Percentiles rank a stretch among this genome's conserved stretches.
Conservation (phyloP, 2,888 invertebrate species). For the Lacanobia wlatinum region DNA sequence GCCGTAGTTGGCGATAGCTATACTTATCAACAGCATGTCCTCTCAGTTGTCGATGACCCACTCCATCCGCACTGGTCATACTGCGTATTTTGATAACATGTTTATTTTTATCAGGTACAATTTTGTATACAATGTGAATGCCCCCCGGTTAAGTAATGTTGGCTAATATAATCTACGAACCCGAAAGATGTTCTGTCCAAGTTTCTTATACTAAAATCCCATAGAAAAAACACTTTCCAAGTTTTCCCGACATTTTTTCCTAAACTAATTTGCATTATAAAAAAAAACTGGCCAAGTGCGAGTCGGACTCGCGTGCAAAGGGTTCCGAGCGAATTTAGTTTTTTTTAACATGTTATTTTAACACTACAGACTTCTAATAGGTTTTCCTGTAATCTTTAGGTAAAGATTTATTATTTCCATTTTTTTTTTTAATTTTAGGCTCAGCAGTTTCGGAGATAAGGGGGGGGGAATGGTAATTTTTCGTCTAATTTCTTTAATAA, state of each 20-base stretch:
- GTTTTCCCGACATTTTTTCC: not conserved
- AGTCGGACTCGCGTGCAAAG: too few relatives aligned
- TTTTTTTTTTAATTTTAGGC: too few relatives aligned
- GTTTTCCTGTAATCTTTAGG: too few relatives aligned
- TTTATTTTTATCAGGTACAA: not conserved
- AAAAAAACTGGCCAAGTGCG: too few relatives aligned
- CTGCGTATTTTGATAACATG: conserved; percentile 27
- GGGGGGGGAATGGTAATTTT: too few relatives aligned
- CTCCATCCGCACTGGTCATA: conserved; percentile 1
- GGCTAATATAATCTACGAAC: not conserved
- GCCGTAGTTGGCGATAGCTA: conserved; percentile 1
- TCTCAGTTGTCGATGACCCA: conserved; percentile 27
- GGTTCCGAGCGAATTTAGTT: too few relatives aligned
- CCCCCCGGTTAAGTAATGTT: not conserved
- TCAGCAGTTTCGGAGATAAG: too few relatives aligned
- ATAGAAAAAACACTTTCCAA: too few relatives aligned
- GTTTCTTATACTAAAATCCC: not conserved
- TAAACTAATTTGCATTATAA: not conserved
- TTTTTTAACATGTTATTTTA: too few relatives aligned
- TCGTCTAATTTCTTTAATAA: too few relatives aligned
- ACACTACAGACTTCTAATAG: too few relatives aligned
- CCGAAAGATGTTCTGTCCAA: not conserved
- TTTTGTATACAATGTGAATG: not conserved
- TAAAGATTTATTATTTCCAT: too few relatives aligned
- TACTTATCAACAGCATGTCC: conserved; percentile 24